Evolutionary conservation across 2,888 invertebrate species (phyloP).

Genomic region (Hydropsyche betteni): DNA sequence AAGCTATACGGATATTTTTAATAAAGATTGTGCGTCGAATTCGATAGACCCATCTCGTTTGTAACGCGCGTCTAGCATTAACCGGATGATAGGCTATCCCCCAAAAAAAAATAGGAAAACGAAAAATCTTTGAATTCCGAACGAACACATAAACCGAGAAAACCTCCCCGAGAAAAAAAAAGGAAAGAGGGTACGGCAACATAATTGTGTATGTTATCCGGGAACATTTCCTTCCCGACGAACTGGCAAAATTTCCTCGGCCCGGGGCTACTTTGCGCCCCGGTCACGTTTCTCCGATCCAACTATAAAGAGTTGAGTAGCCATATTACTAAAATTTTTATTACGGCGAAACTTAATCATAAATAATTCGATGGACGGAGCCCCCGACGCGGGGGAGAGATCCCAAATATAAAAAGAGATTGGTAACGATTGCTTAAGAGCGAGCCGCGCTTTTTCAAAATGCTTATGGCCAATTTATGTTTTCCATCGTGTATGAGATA

Average conservation of each 20-base stretch:
- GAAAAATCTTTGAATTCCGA: background rate
- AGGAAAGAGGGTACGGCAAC: background rate
- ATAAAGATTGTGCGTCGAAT: constrained; percentile 19
- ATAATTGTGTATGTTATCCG: constrained; percentile 36
- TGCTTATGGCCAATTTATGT: constrained; percentile 45
- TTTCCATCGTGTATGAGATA: constrained; percentile 41
- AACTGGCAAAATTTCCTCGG: constrained; percentile 8
- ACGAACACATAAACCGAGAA: constrained; percentile 17
- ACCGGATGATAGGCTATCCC: constrained; percentile 16
- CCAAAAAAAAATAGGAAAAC: too few species aligned
- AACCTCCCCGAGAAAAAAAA: background rate
- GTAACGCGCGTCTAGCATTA: constrained; percentile 17
- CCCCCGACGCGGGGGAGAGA: background rate
- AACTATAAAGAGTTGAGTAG: constrained; percentile 39
- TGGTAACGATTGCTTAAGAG: constrained; percentile 43
- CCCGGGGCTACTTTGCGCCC: constrained; percentile 23
- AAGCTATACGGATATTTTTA: constrained; percentile 14
- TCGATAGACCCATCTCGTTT: constrained; percentile 7
- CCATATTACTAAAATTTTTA: constrained; percentile 49
- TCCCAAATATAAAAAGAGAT: constrained; percentile 42
- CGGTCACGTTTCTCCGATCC: constrained; percentile 48
- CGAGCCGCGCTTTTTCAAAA: constrained; percentile 36
- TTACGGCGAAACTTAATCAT: constrained; percentile 50
- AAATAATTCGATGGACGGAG: constrained; percentile 46
- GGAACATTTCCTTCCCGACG: constrained; percentile 31